A percentile compares a stretch with the other conserved stretches of the same genome.
Conservation (phyloP, 2,888 invertebrate species). For the Cantharis lateralis region DNA sequence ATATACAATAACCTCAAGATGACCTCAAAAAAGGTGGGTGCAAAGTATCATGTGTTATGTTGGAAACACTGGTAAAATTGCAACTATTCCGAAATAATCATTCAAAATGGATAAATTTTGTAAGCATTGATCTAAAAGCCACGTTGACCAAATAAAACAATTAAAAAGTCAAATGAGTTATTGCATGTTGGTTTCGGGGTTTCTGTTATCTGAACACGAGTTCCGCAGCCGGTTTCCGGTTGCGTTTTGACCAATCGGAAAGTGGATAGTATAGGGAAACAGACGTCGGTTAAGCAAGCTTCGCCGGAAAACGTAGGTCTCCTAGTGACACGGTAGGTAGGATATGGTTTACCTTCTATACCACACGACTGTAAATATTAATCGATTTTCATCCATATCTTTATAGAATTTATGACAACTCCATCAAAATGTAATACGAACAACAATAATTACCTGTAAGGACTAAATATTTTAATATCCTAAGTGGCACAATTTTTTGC, state of each 20-base stretch:
- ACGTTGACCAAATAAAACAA: constrained; percentile 32
- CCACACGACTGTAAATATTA: constrained; percentile 4
- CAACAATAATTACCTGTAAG: background rate
- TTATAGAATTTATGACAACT: background rate
- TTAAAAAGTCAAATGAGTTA: constrained; percentile 43
- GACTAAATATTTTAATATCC: background rate
- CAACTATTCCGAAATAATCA: background rate
- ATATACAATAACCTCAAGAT: background rate
- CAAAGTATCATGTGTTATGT: background rate
- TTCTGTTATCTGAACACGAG: constrained; percentile 37
- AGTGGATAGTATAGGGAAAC: constrained; percentile 25
- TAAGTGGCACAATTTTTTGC: background rate
- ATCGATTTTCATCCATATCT: background rate
- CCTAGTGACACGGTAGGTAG: constrained; percentile 22
- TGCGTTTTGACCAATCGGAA: constrained; percentile 35
- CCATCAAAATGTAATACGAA: background rate
- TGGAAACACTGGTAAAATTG: background rate
- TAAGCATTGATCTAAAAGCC: constrained; percentile 21
- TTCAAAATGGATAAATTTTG: constrained; percentile 32
- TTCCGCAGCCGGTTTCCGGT: constrained; percentile 38
- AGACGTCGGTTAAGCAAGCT: constrained; percentile 26
- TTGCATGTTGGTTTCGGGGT: constrained; percentile 38
- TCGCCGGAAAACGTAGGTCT: constrained; percentile 20
- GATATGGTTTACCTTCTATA: constrained; percentile 33
- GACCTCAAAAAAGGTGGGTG: too few species aligned